Evolutionary conservation across 2,888 invertebrate genomes (phyloP).

Genomic region (Rhagonycha lutea): DNA sequence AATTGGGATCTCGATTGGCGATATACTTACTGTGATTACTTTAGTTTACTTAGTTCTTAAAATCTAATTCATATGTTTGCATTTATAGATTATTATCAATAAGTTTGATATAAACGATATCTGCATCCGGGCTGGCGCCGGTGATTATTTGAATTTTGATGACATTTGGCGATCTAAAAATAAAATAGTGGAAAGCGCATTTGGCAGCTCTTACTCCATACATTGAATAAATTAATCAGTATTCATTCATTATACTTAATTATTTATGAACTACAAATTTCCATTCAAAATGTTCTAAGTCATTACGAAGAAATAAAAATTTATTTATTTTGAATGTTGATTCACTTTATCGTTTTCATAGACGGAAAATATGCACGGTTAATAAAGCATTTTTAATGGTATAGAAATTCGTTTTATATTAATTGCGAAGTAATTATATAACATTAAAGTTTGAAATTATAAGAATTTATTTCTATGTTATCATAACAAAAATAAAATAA

Average conservation of each 20-base stretch:
- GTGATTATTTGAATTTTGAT: too few relatives aligned
- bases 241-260: neutral
- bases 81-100: neutral
- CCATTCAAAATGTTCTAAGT: neutral
- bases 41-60: too few relatives aligned
- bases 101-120: neutral
- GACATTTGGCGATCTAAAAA: neutral
- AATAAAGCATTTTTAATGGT: neutral
- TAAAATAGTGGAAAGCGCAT: neutral
- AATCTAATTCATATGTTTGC: too few relatives aligned
- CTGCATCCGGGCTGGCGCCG: neutral
- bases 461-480: neutral
- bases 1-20: too few relatives aligned
- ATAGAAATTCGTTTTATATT: neutral
- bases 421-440: neutral
- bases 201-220: neutral
- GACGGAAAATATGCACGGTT: neutral
- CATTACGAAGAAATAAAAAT: neutral
- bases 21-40: too few relatives aligned
- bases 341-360: neutral
- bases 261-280: neutral
- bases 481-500: neutral
- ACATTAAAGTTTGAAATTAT: neutral
- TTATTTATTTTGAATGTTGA: neutral
- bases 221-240: neutral